Conservation (phyloP, 2,888 invertebrate genomes). For the Oscheius sp. region DNA sequence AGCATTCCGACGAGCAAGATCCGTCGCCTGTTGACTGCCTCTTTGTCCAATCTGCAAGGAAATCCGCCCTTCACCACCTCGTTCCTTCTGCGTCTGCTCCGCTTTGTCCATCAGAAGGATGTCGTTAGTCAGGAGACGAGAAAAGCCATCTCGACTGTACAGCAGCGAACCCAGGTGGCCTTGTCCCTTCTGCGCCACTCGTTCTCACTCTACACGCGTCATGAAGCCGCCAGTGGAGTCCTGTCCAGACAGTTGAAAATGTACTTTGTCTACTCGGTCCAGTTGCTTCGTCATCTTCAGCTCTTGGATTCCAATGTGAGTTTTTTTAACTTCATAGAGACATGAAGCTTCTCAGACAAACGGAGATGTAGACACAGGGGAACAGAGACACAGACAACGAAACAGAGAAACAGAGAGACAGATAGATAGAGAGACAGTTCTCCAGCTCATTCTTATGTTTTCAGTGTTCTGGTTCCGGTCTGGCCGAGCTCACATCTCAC, state of each 20-base stretch:
- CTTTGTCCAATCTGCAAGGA: conserved; percentile 69
- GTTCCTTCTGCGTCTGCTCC: conserved; percentile 67
- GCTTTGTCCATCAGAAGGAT: conserved; percentile 64
- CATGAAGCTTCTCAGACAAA: no score
- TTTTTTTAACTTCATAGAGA: background rate
- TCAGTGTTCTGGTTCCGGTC: conserved; percentile 63
- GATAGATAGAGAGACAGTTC: no score
- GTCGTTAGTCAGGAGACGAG: conserved; percentile 43
- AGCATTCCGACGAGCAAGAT: conserved; percentile 72
- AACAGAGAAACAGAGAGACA: no score
- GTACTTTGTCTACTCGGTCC: conserved; percentile 67
- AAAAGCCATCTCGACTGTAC: conserved; percentile 43
- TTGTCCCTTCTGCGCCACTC: conserved; percentile 66
- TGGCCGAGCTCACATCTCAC: conserved; percentile 65
- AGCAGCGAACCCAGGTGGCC: conserved; percentile 53
- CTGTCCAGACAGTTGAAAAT: conserved; percentile 62
- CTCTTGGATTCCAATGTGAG: conserved; percentile 63
- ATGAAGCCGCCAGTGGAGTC: conserved; percentile 48
- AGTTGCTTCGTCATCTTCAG: conserved; percentile 67
- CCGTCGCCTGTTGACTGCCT: conserved; percentile 70
- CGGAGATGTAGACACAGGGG: no score
- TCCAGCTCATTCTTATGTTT: conserved; percentile 4
- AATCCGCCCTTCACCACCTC: conserved; percentile 71
- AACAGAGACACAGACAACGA: no score
- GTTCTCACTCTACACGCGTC: conserved; percentile 64